Evolutionary conservation across 2,113 vertebrate genomes (phyloP), one percentile per base, ranked within the genome.

Genomic region (Neodon shergylaensis): DNA sequence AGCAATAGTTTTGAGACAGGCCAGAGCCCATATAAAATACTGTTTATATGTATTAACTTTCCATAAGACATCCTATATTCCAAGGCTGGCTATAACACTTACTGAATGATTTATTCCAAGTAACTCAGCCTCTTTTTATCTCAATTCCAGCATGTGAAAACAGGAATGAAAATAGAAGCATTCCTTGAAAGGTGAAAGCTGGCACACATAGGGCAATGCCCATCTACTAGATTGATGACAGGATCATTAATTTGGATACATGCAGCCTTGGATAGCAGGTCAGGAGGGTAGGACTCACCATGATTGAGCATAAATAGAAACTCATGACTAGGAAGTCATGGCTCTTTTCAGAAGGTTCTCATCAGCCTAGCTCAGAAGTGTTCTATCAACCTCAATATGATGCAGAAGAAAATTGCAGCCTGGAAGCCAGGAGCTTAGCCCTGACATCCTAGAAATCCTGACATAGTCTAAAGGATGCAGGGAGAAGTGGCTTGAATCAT

Each of bases 201-300:
- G 52, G 7, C 22, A 58, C 76, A 88, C 88, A 84, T 0, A 61
- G 33, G 58, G 10, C 76, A 63, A 39, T 28, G 61, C 58, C 82
- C 66, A 91, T 39, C 66, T 54, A 92, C 58, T 39, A 85, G 44
- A 81, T 76, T 44, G 79, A 63, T 86, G 78, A 84, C 36, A 73
- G 33, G 70, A 81, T 83, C 68, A 49, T 66, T 36, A 44, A 87
- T 65, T 93, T 22, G 0, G 39, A 47, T 36, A 74, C 78, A 79
- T 42, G 21, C 90, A 74, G 17, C 61, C 13, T 52, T 39, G 63
- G 39, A 88, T 44, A 91, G 78, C 28, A 92, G 92, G 28, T 58
- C 77, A 52, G 61, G 72, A 92, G 79, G 61, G 39, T 85, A n/a
- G 73, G 74, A 95, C 52, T 68, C 84, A 90, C 39, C 21, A 95